phyloP scores from a whole-genome alignment of 1,140 invertebrate genomes.

The Schlechtendalia chinensis region DNA sequence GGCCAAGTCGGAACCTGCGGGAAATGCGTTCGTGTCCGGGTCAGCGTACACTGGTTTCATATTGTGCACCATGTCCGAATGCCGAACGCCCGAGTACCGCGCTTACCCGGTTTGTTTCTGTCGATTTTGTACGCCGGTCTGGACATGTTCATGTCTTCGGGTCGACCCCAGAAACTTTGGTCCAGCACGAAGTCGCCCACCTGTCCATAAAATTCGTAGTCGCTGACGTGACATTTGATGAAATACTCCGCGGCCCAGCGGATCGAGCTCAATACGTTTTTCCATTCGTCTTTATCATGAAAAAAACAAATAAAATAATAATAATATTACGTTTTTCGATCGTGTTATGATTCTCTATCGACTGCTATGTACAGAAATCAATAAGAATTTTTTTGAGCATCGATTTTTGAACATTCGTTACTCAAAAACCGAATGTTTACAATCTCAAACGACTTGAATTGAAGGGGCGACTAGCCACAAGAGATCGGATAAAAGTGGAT shows the following conservation, averaged over 20 bases:
- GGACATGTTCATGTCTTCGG: slow-evolving; percentile 64
- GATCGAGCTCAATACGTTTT: slow-evolving; percentile 59
- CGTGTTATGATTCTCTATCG: background rate
- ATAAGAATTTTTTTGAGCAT: too few relatives aligned
- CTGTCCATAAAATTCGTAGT: slow-evolving; percentile 63
- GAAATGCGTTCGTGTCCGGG: too few relatives aligned
- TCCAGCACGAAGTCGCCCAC: slow-evolving; percentile 62
- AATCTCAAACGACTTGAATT: too few relatives aligned
- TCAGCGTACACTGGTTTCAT: too few relatives aligned
- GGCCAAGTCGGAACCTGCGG: slow-evolving; percentile 63
- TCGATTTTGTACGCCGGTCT: slow-evolving; percentile 65
- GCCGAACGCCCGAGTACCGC: too few relatives aligned
- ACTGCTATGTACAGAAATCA: too few relatives aligned
- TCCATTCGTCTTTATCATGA: slow-evolving; percentile 55
- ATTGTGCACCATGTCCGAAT: too few relatives aligned
- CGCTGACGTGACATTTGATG: slow-evolving; percentile 62
- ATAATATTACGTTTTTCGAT: background rate
- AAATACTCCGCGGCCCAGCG: slow-evolving; percentile 67
- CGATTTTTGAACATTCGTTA: too few relatives aligned
- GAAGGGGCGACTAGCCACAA: too few relatives aligned
- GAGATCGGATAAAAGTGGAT: too few relatives aligned
- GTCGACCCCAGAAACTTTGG: slow-evolving; percentile 63
- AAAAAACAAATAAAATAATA: background rate
- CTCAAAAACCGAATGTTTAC: too few relatives aligned
- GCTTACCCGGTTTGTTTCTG: slow-evolving; percentile 59